phyloP scores from a whole-genome alignment of 2,888 invertebrate genomes.

The Melinaea marsaeus region DNA sequence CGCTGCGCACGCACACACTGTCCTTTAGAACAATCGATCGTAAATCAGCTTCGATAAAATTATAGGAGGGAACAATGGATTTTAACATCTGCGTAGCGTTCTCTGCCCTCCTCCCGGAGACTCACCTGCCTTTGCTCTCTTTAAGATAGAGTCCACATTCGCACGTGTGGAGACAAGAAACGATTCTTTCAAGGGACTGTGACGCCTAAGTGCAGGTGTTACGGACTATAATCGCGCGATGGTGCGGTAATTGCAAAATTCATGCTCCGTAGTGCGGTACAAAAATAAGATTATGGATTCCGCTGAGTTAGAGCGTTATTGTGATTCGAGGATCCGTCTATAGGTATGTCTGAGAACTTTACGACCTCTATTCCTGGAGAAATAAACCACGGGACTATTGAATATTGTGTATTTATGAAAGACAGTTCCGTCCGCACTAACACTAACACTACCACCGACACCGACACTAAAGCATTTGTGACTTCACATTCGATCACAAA shows the following conservation, averaged over 20 bases:
- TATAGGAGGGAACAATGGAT: conserved; percentile 77
- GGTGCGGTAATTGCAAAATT: conserved; percentile 73
- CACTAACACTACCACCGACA: too few relatives aligned
- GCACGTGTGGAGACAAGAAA: conserved; percentile 73
- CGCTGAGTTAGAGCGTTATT: conserved; percentile 75
- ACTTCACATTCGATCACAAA: background rate
- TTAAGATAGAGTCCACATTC: conserved; percentile 74
- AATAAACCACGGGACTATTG: conserved; percentile 72
- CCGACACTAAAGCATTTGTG: too few relatives aligned
- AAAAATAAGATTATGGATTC: conserved; percentile 79
- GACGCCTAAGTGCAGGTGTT: conserved; percentile 46
- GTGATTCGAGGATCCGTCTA: conserved; percentile 78
- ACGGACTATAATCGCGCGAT: conserved; percentile 54
- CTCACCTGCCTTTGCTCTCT: conserved; percentile 63
- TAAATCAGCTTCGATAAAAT: conserved; percentile 78
- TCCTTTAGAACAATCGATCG: conserved; percentile 77
- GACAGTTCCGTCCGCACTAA: conserved; percentile 63
- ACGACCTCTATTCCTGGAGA: conserved; percentile 76
- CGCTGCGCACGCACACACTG: conserved; percentile 65
- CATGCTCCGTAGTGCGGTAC: conserved; percentile 77
- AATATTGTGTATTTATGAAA: conserved; percentile 75
- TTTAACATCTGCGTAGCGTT: conserved; percentile 64
- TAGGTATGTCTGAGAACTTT: conserved; percentile 75
- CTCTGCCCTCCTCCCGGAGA: conserved; percentile 64
- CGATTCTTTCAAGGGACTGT: conserved; percentile 69